Base-by-base conservation (phyloP, 2,888 invertebrate genomes). In the Eumerus sabulonum region DNA sequence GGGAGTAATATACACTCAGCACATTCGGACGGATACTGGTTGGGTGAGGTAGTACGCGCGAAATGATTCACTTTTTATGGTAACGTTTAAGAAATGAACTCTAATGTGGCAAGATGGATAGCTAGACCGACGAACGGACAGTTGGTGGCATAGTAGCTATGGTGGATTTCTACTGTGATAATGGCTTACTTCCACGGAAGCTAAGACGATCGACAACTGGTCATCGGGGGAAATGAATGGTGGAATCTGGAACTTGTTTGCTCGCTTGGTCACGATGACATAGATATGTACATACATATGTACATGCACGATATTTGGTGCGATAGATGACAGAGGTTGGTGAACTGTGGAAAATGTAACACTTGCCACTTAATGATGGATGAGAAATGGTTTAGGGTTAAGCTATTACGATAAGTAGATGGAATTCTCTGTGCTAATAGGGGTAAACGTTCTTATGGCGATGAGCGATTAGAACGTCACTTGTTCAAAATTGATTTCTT, bases 201-300 rank as follows among this genome's bases (percentile, higher is more conserved):
- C 16, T 14, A 4, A 27, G 11, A 38, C 5, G n/a, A 12, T 11
- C 36, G 36, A 36, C 36, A 36, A 72, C 77, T 67, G 51, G 77
- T 77, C 67, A 18, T 40, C 11, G 42, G 67, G 57, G n/a, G 54
- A 38, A 63, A 35, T 56, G 54, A 59, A 59, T 63, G 36, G 54
- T 70, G 72, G 70, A 56, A 60, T 47, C 45, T 67, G 27, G 9
- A 57, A 73, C 77, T 53, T 57, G 72, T 77, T 57, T 63, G 57
- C 40, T 9, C 40, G 40, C 19, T 47, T 66, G 44, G 45, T 53
- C 67, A 47, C 53, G 77, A 68, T 67, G 67, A 44, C 50, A 44
- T 77, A 72, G 77, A 72, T 72, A 77, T 2, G n/a, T n/a, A 7
- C 27, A 27, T 27, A 27, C 27, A 73, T 73, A 63, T 77, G 62